Conservation (phyloP, 2,797 vertebrate species). For the Pithecia hirsuta region DNA sequence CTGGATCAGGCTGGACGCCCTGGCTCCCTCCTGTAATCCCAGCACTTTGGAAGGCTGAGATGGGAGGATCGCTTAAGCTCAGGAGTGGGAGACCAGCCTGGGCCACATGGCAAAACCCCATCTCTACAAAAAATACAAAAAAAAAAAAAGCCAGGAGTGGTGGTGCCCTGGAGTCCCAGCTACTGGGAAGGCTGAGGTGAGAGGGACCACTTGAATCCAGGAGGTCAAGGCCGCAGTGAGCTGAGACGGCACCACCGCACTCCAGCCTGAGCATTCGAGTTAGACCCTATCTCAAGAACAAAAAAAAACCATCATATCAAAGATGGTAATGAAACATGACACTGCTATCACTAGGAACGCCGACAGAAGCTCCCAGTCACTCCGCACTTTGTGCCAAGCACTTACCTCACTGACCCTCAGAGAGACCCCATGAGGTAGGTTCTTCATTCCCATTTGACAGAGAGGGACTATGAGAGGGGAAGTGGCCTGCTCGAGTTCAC, state of each 20-base stretch:
- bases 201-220: neutral
- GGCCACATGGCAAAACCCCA: neutral
- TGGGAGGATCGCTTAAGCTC: neutral
- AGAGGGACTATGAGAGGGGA: neutral
- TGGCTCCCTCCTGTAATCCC: neutral
- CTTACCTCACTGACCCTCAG: neutral
- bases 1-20: rapidly evolving
- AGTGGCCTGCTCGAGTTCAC: neutral
- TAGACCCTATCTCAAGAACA: neutral
- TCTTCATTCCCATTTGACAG: neutral
- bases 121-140: neutral
- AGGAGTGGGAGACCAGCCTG: neutral
- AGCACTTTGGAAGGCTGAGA: neutral
- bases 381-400: neutral
- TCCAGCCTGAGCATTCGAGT: neutral
- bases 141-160: neutral
- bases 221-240: neutral
- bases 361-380: neutral
- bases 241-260: neutral
- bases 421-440: neutral
- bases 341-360: rapidly evolving
- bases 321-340: neutral
- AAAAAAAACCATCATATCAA: rapidly evolving
- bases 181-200: neutral
- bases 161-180: neutral